phyloP scores from a whole-genome alignment of 1,140 invertebrate species.

The Octopus bimaculoides region DNA sequence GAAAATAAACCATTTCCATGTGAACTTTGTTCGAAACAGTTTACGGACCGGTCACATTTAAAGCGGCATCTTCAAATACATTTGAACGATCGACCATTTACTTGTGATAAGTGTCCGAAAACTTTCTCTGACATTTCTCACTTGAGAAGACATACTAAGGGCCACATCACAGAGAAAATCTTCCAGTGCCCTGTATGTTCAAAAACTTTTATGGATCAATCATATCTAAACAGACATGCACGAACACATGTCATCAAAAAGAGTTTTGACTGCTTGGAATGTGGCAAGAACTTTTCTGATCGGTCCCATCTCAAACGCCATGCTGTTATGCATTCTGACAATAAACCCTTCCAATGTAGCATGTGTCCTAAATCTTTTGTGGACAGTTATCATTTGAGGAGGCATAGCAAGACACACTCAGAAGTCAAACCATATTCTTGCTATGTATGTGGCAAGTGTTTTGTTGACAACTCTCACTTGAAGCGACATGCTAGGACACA shows the following conservation, averaged over 20 bases:
- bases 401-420: constrained; percentile 31
- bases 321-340: constrained; percentile 13
- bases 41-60: constrained; percentile 61
- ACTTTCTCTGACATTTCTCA: constrained; percentile 18
- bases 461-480: constrained; percentile 26
- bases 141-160: constrained; percentile 24
- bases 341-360: constrained; percentile 24
- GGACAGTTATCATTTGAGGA: constrained; percentile 15
- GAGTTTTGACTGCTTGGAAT: constrained; percentile 16
- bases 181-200: constrained; percentile 36
- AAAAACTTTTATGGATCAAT: constrained; percentile 36
- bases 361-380: constrained; percentile 26
- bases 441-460: constrained; percentile 62
- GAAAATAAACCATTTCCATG: constrained; percentile 86
- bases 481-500: constrained; percentile 54
- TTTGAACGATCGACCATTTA: constrained; percentile 23
- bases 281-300: constrained; percentile 6
- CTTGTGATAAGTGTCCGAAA: constrained; percentile 25
- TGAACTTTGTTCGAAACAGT: constrained; percentile 85
- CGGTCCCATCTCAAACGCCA: constrained; percentile 16
- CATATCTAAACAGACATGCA: constrained; percentile 21
- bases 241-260: constrained; percentile 12
- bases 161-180: constrained; percentile 35
- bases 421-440: constrained; percentile 59
- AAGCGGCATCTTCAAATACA: constrained; percentile 23